A percentile compares a stretch with the other conserved stretches of the same genome.
phyloP scores from a whole-genome alignment of 35 echinoderm and acorn worm species.

The Acanthaster planci region DNA sequence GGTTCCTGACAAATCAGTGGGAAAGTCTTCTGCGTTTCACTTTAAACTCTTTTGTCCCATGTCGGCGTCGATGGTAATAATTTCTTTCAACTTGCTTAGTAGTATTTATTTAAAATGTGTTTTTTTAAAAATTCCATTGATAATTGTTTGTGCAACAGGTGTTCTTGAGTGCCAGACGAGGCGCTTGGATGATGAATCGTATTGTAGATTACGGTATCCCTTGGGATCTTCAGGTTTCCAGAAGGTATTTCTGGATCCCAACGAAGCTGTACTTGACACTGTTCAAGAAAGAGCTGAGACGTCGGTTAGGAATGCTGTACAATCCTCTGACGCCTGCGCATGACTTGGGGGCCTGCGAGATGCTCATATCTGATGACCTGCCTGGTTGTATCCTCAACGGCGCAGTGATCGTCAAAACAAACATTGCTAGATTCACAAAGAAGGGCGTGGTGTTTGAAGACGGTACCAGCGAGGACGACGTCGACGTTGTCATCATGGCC shows the following conservation, averaged over 20 bases:
- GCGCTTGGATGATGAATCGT: slow-evolving; percentile 45
- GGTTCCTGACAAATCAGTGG: too few species aligned
- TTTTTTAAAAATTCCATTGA: too few species aligned
- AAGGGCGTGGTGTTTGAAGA: slow-evolving; percentile 83
- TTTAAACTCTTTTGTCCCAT: too few species aligned
- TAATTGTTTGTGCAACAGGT: slow-evolving; percentile 48
- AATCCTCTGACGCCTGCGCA: not conserved
- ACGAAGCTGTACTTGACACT: not conserved
- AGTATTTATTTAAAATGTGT: too few species aligned
- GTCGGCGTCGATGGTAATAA: too few species aligned
- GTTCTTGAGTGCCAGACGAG: slow-evolving; percentile 71
- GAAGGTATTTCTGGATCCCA: not conserved
- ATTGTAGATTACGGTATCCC: slow-evolving; percentile 49
- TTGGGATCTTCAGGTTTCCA: slow-evolving; percentile 31
- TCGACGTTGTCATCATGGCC: slow-evolving; percentile 78
- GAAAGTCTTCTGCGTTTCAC: too few species aligned
- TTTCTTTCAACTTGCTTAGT: too few species aligned
- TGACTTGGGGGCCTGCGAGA: slow-evolving; percentile 44
- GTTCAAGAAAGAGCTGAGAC: not conserved
- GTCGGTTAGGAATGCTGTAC: not conserved
- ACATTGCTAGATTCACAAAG: slow-evolving; percentile 66
- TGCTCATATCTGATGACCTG: slow-evolving; percentile 61
- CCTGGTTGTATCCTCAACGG: slow-evolving; percentile 64
- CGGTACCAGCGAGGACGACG: slow-evolving; percentile 67
- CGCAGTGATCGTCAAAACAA: slow-evolving; percentile 51